Percentiles rank a stretch among this genome's conserved stretches.
phyloP scores from a whole-genome alignment of 2,797 vertebrate species.

The Hirundo rustica region DNA sequence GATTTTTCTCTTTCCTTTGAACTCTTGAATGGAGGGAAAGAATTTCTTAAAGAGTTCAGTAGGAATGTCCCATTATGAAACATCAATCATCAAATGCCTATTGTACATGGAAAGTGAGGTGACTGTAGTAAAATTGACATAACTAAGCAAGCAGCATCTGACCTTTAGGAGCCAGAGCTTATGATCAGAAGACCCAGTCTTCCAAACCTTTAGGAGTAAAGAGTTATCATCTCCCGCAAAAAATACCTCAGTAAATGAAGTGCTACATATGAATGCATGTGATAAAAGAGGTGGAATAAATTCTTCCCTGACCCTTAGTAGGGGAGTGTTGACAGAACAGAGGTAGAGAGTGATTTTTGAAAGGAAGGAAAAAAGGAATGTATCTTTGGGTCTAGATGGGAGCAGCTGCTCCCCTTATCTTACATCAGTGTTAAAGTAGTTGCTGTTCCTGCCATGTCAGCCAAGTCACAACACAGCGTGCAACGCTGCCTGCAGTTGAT shows the following conservation, averaged over 20 bases:
- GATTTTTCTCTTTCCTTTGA: conserved; percentile 71
- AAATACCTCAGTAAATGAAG: conserved; percentile 68
- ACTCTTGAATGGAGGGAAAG: conserved; percentile 55
- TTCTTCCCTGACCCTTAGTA: conserved; percentile 49
- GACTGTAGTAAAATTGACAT: conserved; percentile 66
- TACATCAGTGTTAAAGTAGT: conserved; percentile 52
- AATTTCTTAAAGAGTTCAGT: conserved; percentile 62
- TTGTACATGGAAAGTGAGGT: conserved; percentile 64
- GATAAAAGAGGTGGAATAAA: conserved; percentile 66
- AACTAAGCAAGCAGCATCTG: conserved; percentile 62
- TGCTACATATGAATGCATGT: conserved; percentile 56
- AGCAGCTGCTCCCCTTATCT: conserved; percentile 58
- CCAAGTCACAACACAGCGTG: conserved; percentile 34
- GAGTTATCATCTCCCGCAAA: conserved; percentile 58
- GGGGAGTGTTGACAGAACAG: conserved; percentile 67
- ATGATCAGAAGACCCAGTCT: conserved; percentile 44
- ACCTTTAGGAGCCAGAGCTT: conserved; percentile 64
- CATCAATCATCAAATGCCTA: conserved; percentile 59
- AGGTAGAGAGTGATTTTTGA: conserved; percentile 49
- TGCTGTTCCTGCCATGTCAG: conserved; percentile 31
- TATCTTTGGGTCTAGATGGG: conserved; percentile 30
- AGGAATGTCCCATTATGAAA: conserved; percentile 53
- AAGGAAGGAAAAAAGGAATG: conserved; percentile 23
- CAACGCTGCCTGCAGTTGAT: neutral
- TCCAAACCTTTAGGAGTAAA: conserved; percentile 58